These are phyloP conservation scores for Catharus bicknelli DNA, from an alignment of 2,113 vertebrate species.

Conservation along the genomic window DNA sequence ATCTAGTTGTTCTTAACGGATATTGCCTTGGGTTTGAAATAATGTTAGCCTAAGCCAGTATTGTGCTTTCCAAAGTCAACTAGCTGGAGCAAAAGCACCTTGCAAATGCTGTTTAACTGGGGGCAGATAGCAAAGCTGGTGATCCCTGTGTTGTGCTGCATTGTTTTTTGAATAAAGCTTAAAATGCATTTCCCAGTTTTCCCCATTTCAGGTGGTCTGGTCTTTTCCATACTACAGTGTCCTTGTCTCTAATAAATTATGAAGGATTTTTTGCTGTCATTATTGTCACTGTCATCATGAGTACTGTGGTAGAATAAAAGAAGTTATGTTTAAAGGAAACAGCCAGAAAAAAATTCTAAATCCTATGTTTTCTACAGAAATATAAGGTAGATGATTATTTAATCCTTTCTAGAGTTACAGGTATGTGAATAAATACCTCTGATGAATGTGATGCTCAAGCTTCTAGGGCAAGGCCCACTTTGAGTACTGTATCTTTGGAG, in stretches of 20 bases:
- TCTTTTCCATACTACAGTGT: neutral
- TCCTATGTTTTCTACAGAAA: neutral
- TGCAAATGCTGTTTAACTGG: neutral
- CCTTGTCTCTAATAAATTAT: neutral
- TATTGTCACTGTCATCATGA: neutral
- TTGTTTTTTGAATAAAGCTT: neutral
- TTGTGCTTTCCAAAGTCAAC: neutral
- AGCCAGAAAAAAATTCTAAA: neutral
- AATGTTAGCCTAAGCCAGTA: neutral
- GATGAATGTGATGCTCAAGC: neutral
- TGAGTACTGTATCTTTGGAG: neutral
- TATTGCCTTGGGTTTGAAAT: neutral
- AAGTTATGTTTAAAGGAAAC: neutral
- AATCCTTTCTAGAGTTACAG: neutral
- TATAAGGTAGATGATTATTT: neutral
- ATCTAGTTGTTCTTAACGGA: neutral
- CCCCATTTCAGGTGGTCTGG: neutral
- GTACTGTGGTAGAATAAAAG: neutral
- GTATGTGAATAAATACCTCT: neutral
- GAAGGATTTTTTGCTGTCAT: neutral
- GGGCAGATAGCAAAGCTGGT: neutral
- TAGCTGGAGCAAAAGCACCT: neutral
- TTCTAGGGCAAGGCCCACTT: neutral
- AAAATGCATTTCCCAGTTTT: neutral
- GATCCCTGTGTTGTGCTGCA: neutral